Conservation (phyloP, 2,888 invertebrate species). For the Keiferia lycopersicella region DNA sequence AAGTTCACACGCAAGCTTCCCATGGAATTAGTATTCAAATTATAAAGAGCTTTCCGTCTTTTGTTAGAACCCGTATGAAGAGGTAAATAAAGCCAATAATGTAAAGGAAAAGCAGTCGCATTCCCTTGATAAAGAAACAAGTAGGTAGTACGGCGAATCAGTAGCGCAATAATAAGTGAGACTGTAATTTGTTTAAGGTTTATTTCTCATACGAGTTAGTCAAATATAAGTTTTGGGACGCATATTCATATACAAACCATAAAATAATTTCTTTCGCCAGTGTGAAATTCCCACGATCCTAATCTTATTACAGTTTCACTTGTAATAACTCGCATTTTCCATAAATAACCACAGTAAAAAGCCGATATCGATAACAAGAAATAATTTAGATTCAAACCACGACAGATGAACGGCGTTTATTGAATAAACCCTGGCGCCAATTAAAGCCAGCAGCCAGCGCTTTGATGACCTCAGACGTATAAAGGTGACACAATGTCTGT, state of each 20-base stretch:
- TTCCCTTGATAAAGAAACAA: background rate
- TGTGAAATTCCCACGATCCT: too few species aligned
- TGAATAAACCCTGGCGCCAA: conserved; percentile 53
- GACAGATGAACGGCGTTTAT: conserved; percentile 25
- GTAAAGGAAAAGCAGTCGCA: background rate
- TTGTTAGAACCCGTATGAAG: background rate
- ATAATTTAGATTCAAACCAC: background rate
- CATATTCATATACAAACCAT: too few species aligned
- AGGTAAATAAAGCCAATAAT: background rate
- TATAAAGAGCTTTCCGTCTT: background rate
- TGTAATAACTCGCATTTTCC: too few species aligned
- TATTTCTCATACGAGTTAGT: too few species aligned
- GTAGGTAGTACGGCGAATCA: too few species aligned
- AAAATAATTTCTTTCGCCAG: too few species aligned
- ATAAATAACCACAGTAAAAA: too few species aligned
- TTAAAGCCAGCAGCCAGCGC: conserved; percentile 44
- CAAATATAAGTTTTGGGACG: too few species aligned
- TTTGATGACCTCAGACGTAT: conserved; percentile 56
- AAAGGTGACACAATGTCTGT: conserved; percentile 43
- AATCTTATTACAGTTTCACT: too few species aligned
- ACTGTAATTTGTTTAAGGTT: too few species aligned
- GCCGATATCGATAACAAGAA: too few species aligned
- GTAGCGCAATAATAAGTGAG: too few species aligned
- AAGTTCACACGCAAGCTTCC: conserved; percentile 32
- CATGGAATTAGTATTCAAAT: background rate